A percentile compares a stretch with the other conserved stretches of the same genome.
phyloP scores from a whole-genome alignment of 2,113 vertebrate genomes.

The Lasiurus borealis region DNA sequence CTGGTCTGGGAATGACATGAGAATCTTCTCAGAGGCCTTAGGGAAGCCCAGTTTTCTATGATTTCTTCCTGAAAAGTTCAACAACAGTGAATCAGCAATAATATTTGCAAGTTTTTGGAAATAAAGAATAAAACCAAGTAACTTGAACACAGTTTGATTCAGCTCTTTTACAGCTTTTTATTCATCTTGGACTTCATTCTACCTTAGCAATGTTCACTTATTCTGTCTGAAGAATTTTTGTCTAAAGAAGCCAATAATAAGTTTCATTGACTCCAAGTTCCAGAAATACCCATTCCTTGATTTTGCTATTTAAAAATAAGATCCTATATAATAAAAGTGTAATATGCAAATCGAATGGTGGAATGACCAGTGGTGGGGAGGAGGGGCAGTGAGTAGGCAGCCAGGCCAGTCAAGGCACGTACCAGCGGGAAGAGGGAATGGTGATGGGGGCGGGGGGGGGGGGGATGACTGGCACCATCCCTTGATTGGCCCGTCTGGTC shows the following conservation, averaged over 20 bases:
- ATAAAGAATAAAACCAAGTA: not conserved
- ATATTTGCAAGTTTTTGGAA: not conserved
- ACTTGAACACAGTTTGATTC: not conserved
- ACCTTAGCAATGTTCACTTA: not conserved
- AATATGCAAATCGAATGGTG: too few species aligned
- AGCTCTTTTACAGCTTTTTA: not conserved
- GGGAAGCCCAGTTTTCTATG: not conserved
- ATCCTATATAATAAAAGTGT: too few species aligned
- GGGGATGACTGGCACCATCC: too few species aligned
- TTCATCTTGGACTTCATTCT: not conserved
- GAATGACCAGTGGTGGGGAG: too few species aligned
- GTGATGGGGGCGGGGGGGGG: too few species aligned
- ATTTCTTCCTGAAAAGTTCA: slow-evolving; percentile 6
- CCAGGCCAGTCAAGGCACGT: too few species aligned
- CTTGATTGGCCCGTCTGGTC: too few species aligned
- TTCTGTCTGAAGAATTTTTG: not conserved
- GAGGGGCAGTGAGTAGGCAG: too few species aligned
- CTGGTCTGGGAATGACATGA: not conserved
- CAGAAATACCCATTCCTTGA: not conserved
- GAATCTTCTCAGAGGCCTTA: not conserved
- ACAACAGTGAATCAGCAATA: not conserved
- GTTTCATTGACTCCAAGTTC: not conserved
- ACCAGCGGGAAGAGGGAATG: too few species aligned
- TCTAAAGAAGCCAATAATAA: slow-evolving; percentile 32
- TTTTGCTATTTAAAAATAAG: slow-evolving; percentile 3